Evolutionary conservation across 2,113 vertebrate genomes (phyloP).

Genomic region (Dasyurus viverrinus): DNA sequence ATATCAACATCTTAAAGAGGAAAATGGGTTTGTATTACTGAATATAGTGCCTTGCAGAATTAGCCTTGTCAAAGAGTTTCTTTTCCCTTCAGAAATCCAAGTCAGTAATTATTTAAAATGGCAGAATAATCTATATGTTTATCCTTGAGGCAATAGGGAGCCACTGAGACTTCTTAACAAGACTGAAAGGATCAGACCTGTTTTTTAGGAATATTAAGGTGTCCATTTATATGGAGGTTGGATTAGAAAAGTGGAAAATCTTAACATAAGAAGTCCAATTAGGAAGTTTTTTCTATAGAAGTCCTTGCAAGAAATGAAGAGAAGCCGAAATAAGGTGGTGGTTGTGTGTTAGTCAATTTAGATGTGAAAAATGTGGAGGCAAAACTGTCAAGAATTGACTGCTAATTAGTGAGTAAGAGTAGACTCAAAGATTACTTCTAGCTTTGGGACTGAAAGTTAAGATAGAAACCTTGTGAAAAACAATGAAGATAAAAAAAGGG

Average conservation of each 20-base stretch:
- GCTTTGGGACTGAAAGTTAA: too few species aligned
- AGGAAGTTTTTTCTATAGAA: too few species aligned
- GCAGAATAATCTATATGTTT: background rate
- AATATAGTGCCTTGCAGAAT: background rate
- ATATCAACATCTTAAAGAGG: constrained; percentile 98
- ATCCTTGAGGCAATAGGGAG: background rate
- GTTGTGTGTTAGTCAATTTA: background rate
- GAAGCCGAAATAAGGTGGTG: background rate
- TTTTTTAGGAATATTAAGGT: background rate
- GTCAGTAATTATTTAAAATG: background rate
- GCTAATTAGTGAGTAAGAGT: too few species aligned
- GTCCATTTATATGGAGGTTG: background rate
- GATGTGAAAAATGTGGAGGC: too few species aligned
- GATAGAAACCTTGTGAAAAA: too few species aligned
- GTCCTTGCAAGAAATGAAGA: too few species aligned
- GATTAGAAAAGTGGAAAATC: background rate
- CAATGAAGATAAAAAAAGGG: too few species aligned
- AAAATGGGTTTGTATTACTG: constrained; percentile 92
- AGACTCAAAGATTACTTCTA: too few species aligned
- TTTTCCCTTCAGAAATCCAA: background rate
- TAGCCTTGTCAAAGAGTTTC: background rate
- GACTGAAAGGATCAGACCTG: background rate
- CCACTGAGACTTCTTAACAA: background rate
- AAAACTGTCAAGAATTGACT: too few species aligned
- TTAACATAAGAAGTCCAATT: background rate